Percentiles rank a stretch among this genome's conserved stretches.
phyloP scores from a whole-genome alignment of 2,113 vertebrate species.

The Misgurnus anguillicaudatus region DNA sequence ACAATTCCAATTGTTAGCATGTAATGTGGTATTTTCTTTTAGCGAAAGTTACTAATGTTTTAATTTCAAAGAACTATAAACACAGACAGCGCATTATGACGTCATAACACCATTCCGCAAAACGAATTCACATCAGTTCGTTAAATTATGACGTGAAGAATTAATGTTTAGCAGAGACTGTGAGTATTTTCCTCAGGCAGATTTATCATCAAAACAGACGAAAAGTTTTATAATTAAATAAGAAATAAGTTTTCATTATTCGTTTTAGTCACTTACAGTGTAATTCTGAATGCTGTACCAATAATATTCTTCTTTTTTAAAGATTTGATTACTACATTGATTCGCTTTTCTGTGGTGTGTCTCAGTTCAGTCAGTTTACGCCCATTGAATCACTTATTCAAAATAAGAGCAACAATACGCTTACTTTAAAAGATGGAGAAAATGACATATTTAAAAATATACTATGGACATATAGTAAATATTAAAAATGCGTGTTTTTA shows the following conservation, averaged over 20 bases:
- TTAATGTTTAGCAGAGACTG: neutral
- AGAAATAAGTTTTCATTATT: neutral
- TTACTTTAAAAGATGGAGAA: neutral
- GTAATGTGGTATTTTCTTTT: too few relatives aligned
- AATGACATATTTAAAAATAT: neutral
- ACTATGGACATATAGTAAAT: neutral
- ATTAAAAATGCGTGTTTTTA: neutral
- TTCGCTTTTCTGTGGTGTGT: neutral
- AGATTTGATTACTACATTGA: neutral
- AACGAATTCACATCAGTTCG: conserved; percentile 4
- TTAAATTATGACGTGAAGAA: neutral
- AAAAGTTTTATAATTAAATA: neutral
- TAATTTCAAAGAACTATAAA: neutral
- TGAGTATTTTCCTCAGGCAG: neutral
- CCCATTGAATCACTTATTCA: neutral
- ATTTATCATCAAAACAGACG: neutral
- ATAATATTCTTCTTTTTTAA: neutral
- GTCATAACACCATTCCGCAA: neutral
- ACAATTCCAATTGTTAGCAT: neutral
- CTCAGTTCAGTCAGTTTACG: neutral
- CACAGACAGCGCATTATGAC: neutral
- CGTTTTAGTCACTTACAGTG: neutral
- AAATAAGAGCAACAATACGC: neutral
- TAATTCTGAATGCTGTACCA: neutral
- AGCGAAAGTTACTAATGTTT: neutral